phyloP scores from a whole-genome alignment of 2,113 vertebrate genomes.

The Thinocorus orbignyianus region DNA sequence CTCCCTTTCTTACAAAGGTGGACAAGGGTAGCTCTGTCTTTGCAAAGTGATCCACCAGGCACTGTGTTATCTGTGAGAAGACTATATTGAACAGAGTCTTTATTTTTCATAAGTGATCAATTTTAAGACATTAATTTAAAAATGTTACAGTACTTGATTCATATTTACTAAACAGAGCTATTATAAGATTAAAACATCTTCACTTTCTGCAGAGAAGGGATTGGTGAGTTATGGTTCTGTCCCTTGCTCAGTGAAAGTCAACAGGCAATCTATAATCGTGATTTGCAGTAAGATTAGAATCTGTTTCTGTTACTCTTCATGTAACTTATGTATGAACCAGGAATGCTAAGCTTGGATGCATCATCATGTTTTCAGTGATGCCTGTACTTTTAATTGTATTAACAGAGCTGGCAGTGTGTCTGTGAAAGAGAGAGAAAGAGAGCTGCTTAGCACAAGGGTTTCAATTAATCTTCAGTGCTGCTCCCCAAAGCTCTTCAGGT shows the following conservation, averaged over 20 bases:
- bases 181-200: constrained; percentile 21
- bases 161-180: constrained; percentile 38
- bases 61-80: neutral
- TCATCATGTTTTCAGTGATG: neutral
- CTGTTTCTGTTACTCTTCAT: constrained; percentile 33
- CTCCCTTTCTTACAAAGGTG: neutral
- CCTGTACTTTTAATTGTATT: constrained; percentile 45
- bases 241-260: neutral
- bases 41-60: neutral
- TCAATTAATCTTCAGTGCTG: constrained; percentile 38
- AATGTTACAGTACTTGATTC: neutral
- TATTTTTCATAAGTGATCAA: neutral
- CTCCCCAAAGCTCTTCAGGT: constrained; percentile 40
- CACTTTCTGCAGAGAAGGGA: neutral
- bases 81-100: neutral
- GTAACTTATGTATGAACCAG: neutral
- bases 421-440: neutral
- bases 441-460: neutral
- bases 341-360: constrained; percentile 1
- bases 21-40: neutral
- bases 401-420: neutral
- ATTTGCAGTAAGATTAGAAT: constrained; percentile 40
- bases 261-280: constrained; percentile 25
- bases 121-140: constrained; percentile 7
- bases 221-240: constrained; percentile 48